A percentile compares a stretch with the other conserved stretches of the same genome.
Evolutionary conservation across 2,113 vertebrate genomes (phyloP).

Genomic region (Forbesichthys agassizii): DNA sequence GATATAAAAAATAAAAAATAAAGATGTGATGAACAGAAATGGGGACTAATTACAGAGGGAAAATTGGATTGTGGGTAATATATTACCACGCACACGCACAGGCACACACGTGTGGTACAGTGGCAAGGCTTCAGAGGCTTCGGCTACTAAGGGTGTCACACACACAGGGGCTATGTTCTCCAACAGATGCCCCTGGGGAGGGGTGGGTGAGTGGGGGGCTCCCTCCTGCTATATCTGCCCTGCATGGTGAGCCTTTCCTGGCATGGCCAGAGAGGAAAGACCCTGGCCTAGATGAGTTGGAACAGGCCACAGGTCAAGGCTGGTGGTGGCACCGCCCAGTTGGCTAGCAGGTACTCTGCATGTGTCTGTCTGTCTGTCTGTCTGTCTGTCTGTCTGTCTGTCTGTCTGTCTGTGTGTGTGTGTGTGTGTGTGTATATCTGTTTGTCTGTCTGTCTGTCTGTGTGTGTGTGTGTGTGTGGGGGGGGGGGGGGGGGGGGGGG

Average conservation of each 20-base stretch:
- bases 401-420: constrained; percentile 14
- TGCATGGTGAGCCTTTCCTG: constrained; percentile 48
- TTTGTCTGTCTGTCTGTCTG: not conserved
- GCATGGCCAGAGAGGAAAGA: constrained; percentile 53
- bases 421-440: constrained; percentile 12
- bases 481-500: too few relatives aligned
- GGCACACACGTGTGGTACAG: constrained; percentile 50
- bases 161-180: constrained; percentile 3
- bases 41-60: constrained; percentile 6
- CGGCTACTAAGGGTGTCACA: constrained; percentile 47
- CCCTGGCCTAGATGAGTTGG: constrained; percentile 52
- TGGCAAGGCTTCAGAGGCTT: constrained; percentile 58
- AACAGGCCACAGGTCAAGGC: constrained; percentile 46
- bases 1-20: constrained; percentile 1
- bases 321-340: constrained; percentile 25
- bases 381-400: constrained; percentile 17
- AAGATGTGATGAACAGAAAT: constrained; percentile 36
- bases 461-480: too few relatives aligned
- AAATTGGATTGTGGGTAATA: not conserved
- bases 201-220: not conserved
- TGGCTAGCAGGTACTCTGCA: constrained; percentile 30
- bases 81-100: constrained; percentile 13
- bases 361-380: constrained; percentile 10
- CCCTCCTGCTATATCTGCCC: constrained; percentile 50
- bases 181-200: constrained; percentile 47